Evolutionary conservation across 2,888 invertebrate species (phyloP), one percentile per base, ranked within the genome.

Genomic region (Rotaria sp.): DNA sequence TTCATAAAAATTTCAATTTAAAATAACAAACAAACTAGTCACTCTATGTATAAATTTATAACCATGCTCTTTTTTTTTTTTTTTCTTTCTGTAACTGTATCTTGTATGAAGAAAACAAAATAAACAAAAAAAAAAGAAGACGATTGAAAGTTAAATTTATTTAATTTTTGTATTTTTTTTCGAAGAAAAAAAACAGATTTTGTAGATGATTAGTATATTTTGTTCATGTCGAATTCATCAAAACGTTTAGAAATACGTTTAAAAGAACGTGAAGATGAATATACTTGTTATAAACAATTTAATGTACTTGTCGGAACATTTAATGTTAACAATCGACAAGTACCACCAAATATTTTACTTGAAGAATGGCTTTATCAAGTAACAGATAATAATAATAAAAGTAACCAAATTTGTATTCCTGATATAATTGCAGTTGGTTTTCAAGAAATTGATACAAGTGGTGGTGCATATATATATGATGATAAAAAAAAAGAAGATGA

Each of bases 391-490:
- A 24, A 84, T 2, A 30, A 50, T 13, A 55, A 86, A 26, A 59
- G 24, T 21, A 21, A 59, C 30, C 8, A 59, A 59, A 10, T 0
- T 18, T n/a, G 2, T 26, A 26, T 80, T 15, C 80, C 80, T 2
- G 99, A 99, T 91, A 95, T 99, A 87, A 98, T 95, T 92, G 97
- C 97, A 1, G 95, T 99, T 90, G 99, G 99, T 38, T 97, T 99
- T 92, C 96, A 99, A 92, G 99, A 99, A 93, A 97, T 99, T 7
- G 80, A 80, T 26, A 80, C 80, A 80, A 88, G 98, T 99, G 21
- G 99, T 99, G 92, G 92, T 99, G 88, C 99, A 96, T 93, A 98
- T 99, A 8, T 95, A 95, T 88, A 99, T 99, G 91, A 98, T 99
- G 88, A 94, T 99, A 93, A 97, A 96, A 90, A 90, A 85, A 89